Conservation (phyloP, 1,140 invertebrate species). For the Ctenoplectra terminalis region DNA sequence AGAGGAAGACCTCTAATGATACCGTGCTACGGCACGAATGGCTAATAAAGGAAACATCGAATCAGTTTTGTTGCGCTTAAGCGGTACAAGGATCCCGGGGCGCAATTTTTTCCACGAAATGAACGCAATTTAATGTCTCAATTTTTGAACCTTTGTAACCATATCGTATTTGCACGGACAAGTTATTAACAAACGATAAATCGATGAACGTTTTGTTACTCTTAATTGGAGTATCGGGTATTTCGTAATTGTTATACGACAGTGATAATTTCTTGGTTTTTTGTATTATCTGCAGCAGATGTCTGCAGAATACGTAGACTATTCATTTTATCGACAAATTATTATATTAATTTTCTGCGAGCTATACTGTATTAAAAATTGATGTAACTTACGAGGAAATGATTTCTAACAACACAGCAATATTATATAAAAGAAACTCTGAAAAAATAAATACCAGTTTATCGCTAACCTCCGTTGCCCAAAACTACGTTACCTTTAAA, state of each 20-base stretch:
- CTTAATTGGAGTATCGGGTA: not conserved
- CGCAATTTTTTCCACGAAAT: not conserved
- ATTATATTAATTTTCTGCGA: too few relatives aligned
- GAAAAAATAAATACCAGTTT: too few relatives aligned
- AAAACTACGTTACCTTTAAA: too few relatives aligned
- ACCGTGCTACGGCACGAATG: not conserved
- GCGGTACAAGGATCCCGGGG: not conserved
- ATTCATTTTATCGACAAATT: too few relatives aligned
- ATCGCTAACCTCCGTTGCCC: too few relatives aligned
- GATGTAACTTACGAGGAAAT: too few relatives aligned
- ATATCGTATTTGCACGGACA: not conserved
- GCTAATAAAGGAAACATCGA: slow-evolving; percentile 10
- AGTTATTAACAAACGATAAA: not conserved
- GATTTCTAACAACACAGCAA: too few relatives aligned
- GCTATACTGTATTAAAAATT: too few relatives aligned
- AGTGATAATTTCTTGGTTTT: not conserved
- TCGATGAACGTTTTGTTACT: not conserved
- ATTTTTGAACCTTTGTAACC: not conserved
- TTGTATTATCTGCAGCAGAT: not conserved
- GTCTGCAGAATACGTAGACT: too few relatives aligned
- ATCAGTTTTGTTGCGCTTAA: not conserved
- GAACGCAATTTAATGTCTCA: not conserved
- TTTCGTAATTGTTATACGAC: too few relatives aligned
- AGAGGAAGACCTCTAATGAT: slow-evolving; percentile 44
- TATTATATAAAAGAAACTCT: too few relatives aligned